A percentile compares a stretch with the other conserved stretches of the same genome.
Evolutionary conservation across 2,888 invertebrate genomes (phyloP).

Genomic region (Trissolcus japonicus): DNA sequence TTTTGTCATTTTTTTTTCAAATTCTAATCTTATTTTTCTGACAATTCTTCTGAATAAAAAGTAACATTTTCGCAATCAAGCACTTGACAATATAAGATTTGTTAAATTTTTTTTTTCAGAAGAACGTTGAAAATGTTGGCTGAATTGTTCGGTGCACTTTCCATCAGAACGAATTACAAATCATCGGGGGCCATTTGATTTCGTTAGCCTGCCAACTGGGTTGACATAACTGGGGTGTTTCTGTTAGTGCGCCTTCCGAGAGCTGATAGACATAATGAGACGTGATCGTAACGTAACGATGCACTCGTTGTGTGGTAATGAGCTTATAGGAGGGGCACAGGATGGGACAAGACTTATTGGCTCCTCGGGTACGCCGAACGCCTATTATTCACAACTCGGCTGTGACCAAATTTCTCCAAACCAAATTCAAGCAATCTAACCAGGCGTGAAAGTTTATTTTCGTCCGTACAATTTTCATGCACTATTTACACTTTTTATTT

Average conservation of each 20-base stretch:
- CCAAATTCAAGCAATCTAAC: no score
- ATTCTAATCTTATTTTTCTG: not conserved
- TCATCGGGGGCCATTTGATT: constrained; percentile 28
- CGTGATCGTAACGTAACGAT: constrained; percentile 70
- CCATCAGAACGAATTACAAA: constrained; percentile 26
- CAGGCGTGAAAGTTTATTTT: not conserved
- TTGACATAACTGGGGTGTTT: constrained; percentile 38
- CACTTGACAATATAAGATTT: no score
- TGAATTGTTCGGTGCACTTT: constrained; percentile 15
- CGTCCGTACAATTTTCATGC: no score
- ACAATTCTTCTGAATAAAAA: not conserved
- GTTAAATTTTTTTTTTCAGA: no score
- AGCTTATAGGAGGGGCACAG: constrained; percentile 72
- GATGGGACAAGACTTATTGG: constrained; percentile 60
- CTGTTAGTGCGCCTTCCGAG: constrained; percentile 24
- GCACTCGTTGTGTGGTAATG: constrained; percentile 72
- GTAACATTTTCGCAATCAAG: not conserved
- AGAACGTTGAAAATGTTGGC: constrained; percentile 15
- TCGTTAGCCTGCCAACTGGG: constrained; percentile 32
- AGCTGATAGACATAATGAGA: constrained; percentile 43
- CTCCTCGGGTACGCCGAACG: no score
- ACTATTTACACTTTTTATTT: no score
- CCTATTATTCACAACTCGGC: constrained; percentile 3
- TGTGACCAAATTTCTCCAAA: no score
- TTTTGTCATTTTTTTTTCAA: constrained; percentile 7